Conservation (phyloP, 2,888 invertebrate genomes). For the Azorinus chamasolen region DNA sequence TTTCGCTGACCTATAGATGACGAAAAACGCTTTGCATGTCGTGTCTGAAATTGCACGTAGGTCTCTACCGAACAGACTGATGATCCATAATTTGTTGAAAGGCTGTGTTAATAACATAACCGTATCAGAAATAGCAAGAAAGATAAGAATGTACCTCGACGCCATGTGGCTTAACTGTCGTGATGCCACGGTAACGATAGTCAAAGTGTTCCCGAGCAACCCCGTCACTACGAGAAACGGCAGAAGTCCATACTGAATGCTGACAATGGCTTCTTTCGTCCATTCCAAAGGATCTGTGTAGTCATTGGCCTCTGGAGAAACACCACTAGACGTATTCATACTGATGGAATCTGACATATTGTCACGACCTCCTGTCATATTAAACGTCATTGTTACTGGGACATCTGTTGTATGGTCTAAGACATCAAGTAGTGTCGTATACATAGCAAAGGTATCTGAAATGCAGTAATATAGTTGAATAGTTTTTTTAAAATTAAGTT, state of each 20-base stretch:
- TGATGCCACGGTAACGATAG: slow-evolving; percentile 59
- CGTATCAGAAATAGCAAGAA: slow-evolving; percentile 67
- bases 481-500: too few relatives aligned
- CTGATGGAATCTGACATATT: too few relatives aligned
- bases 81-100: slow-evolving; percentile 64
- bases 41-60: slow-evolving; percentile 51
- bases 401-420: too few relatives aligned
- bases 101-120: slow-evolving; percentile 60
- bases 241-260: slow-evolving; percentile 6
- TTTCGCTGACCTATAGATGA: slow-evolving; percentile 59
- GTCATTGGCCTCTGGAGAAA: too few relatives aligned
- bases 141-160: slow-evolving; percentile 58
- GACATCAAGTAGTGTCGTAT: too few relatives aligned
- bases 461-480: too few relatives aligned
- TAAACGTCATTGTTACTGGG: too few relatives aligned
- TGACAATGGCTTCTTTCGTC: neutral
- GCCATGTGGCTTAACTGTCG: slow-evolving; percentile 48
- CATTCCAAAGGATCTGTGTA: neutral
- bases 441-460: too few relatives aligned
- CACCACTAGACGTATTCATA: too few relatives aligned
- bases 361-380: too few relatives aligned
- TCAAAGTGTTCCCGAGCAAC: slow-evolving; percentile 62
- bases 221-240: slow-evolving; percentile 61
- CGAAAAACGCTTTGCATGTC: slow-evolving; percentile 69
- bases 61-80: slow-evolving; percentile 59